Conservation (phyloP, 2,113 vertebrate genomes). For the Myiagra hebetior region DNA sequence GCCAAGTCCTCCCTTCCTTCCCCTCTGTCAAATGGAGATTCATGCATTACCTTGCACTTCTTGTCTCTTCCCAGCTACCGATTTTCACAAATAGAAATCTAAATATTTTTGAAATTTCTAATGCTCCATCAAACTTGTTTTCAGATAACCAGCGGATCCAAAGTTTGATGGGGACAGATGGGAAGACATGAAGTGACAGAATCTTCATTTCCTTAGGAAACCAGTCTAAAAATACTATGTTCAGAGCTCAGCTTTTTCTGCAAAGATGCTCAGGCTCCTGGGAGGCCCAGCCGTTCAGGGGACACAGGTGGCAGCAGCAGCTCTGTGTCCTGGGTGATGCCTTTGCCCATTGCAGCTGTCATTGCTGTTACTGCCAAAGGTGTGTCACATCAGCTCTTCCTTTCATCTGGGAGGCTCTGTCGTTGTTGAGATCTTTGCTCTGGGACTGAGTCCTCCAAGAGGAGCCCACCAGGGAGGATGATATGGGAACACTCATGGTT, state of each 20-base stretch:
- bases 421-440: not conserved
- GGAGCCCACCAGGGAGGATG: not conserved
- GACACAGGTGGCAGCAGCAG: slow-evolving; percentile 18
- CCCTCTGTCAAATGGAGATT: not conserved
- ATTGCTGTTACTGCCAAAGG: not conserved
- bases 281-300: not conserved
- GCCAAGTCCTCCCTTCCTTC: not conserved
- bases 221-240: not conserved
- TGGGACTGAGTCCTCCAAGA: not conserved
- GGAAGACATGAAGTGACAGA: not conserved
- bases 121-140: not conserved
- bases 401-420: not conserved
- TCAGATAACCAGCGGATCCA: not conserved
- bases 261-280: not conserved
- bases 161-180: slow-evolving; percentile 4
- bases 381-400: fast-evolving
- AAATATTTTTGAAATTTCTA: not conserved
- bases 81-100: not conserved
- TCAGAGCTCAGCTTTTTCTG: not conserved
- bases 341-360: not conserved
- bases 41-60: not conserved
- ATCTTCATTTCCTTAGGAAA: slow-evolving; percentile 20
- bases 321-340: not conserved
- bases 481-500: fast-evolving
- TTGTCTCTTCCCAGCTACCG: not conserved